Evolutionary conservation across 2,797 vertebrate species (phyloP), one percentile per base, ranked within the genome.

Genomic region (Eidolon dupreanum): DNA sequence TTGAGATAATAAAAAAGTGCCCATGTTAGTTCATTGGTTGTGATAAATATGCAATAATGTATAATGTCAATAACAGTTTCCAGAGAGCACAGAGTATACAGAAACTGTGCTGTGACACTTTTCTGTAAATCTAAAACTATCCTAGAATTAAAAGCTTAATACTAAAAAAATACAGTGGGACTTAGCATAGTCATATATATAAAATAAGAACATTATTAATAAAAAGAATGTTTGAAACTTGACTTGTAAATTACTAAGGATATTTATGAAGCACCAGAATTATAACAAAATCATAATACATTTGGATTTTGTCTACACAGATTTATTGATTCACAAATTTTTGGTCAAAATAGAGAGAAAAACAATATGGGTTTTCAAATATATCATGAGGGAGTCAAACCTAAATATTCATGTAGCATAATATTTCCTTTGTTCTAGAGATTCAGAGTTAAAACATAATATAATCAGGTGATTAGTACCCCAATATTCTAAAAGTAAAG

Each of bases 261-360:
- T 84, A 90, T 51, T 49, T 93, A 65, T 79, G 78, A 90, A 78
- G 22, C 28, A 75, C 9, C 31, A 55, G 33, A 81, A 86, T 85
- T 65, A 83, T 57, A 31, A 74, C 57, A 78, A 51, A 73, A 84
- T 66, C 0, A n/a, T 38, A 66, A 11, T 26, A 43, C 3, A 11
- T 49, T 90, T 90, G 41, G 26, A 43, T 61, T 86, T 79, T 79
- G 24, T 74, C 61, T 81, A 68, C 7, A 49, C 8, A 41, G 26
- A 89, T 28, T 75, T 68, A 65, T 12, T 84, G 49, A 92, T 74
- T 78, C 49, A 73, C 65, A 73, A 73, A 12, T 4, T 66, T 89
- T 90, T 20, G 28, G 8, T 55, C 28, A 93, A 96, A 92, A 95
- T 13, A 74, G 26, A 65, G 22, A 73, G 6, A 86, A 65, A 89